phyloP scores from a whole-genome alignment of 2,888 invertebrate species.

The Geophilus truncorum region DNA sequence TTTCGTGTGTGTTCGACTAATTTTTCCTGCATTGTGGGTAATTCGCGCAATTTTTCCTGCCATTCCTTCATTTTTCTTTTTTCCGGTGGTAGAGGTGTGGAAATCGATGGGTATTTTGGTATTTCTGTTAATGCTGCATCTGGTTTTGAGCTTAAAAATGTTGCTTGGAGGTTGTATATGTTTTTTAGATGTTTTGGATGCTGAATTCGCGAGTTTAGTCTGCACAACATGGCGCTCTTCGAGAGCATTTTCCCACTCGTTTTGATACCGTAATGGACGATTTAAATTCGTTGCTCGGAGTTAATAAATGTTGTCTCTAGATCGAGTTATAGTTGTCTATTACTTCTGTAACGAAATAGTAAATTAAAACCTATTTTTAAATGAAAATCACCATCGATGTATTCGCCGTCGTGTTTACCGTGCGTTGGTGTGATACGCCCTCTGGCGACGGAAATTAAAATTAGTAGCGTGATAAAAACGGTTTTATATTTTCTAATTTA shows the following conservation, averaged over 20 bases:
- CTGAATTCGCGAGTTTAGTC: background rate
- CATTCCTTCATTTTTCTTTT: background rate
- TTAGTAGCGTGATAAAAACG: too few relatives aligned
- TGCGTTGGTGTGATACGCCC: too few relatives aligned
- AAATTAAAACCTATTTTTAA: too few relatives aligned
- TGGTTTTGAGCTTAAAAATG: background rate
- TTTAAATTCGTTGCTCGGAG: too few relatives aligned
- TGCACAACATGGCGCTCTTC: background rate
- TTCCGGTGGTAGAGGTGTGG: background rate
- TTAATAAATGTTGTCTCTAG: too few relatives aligned
- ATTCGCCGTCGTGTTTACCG: too few relatives aligned
- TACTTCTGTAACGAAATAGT: too few relatives aligned
- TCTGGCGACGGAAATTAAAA: too few relatives aligned
- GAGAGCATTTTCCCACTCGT: background rate
- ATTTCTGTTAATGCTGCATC: background rate
- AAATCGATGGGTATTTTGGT: background rate
- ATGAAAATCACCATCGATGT: too few relatives aligned
- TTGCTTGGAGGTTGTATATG: background rate
- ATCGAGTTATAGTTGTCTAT: too few relatives aligned
- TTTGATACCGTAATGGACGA: background rate
- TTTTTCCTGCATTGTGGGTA: background rate
- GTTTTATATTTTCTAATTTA: too few relatives aligned
- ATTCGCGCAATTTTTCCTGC: background rate
- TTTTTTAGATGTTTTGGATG: background rate
- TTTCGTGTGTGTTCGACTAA: background rate